Conservation (phyloP, 2,113 vertebrate genomes). For the Euleptes europaea region DNA sequence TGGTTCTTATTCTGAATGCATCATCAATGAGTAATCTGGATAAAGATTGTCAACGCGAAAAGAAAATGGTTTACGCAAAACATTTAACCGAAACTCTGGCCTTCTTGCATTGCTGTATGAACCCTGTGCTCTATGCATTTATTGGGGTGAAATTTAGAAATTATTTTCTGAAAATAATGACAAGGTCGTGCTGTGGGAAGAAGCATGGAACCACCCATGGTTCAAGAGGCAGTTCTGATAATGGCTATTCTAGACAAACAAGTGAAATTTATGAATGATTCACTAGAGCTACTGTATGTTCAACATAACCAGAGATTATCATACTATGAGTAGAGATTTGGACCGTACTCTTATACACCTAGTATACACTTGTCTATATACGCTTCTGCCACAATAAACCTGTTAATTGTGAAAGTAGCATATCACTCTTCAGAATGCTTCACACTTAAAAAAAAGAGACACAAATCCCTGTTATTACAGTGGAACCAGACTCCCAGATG, state of each 20-base stretch:
- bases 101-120: constrained; percentile 91
- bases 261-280: constrained; percentile 74
- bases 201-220: constrained; percentile 62
- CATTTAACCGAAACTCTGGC: constrained; percentile 79
- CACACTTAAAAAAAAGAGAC: neutral
- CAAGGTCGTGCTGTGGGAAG: constrained; percentile 79
- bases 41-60: constrained; percentile 50
- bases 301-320: neutral
- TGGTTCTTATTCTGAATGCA: constrained; percentile 73
- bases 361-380: neutral
- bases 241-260: constrained; percentile 70
- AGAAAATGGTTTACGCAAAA: constrained; percentile 39
- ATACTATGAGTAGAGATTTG: neutral
- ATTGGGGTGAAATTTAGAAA: constrained; percentile 88
- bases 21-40: constrained; percentile 42
- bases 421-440: neutral
- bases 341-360: neutral
- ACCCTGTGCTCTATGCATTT: constrained; percentile 93
- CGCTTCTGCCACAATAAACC: constrained; percentile 9
- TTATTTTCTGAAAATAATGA: constrained; percentile 84
- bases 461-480: neutral
- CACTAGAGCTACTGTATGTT: constrained; percentile 61
- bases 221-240: constrained; percentile 73
- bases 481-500: neutral
- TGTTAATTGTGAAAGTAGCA: neutral